Evolutionary conservation across 2,113 vertebrate species (phyloP), one percentile per base, ranked within the genome.

Genomic region (Notothenia rossii): DNA sequence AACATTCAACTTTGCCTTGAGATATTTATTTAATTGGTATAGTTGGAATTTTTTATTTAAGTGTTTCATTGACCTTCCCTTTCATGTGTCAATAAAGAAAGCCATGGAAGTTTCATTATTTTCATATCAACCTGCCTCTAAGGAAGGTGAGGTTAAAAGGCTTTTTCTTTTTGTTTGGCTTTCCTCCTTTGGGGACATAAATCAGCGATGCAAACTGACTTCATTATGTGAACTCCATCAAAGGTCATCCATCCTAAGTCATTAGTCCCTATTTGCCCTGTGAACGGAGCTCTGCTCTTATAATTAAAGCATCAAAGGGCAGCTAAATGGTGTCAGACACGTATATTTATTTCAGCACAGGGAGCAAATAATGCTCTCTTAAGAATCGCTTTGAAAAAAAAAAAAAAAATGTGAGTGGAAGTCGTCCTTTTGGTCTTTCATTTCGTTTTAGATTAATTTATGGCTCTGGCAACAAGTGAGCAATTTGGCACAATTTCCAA

Each of bases 121-220:
- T 36, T 43, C 22, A n/a, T 10, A 36, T 60, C 8, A 11, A 3
- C 13, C 20, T 50, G 5, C 8, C 6, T 36, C 9, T 4, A n/a
- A 56, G 20, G 10, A 49, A 49, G 22, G 7, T 14, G 20, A 25
- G 29, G 7, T 45, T 66, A 14, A 2, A 71, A 82, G 18, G 48
- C 9, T 46, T 71, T 73, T 13, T 65, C 25, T 60, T 20, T 60
- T 60, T 62, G 7, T 69, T 43, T 54, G 18, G 7, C 48, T 77
- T 25, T 36, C 14, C 12, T 62, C 55, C 33, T 68, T 66, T 51
- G 33, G 55, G 5, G 17, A 53, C 45, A 61, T 17, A 22, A 59
- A 36, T 82, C 40, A 66, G 8, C 15, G 3, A 45, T 18, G 8
- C 29, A 71, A 0, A n/a, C 29, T 36, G 9, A 12, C 49, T 56